Base-by-base conservation (phyloP, 1,140 invertebrate genomes). In the Samia ricini region DNA sequence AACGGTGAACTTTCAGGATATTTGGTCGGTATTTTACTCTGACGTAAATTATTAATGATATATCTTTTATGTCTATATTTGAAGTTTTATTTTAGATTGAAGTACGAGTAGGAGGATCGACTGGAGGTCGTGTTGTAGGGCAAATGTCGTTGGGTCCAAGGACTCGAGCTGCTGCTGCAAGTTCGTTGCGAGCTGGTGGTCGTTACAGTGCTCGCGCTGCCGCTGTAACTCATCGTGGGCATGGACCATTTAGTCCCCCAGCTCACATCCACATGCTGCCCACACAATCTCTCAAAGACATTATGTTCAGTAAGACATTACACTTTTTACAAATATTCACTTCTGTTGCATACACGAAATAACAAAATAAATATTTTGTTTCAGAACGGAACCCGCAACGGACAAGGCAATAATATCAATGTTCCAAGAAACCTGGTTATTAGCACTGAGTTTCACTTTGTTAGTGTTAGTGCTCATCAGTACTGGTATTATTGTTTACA, bases 1-100 rank as follows among this genome's bases (percentile, higher is more conserved):
- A 96, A 96, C 88, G 96, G 96, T 49, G 92, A 95, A 82, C 90
- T 97, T n/a, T 92, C 93, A 61, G 95, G 95, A 57, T 97, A 96
- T 79, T 93, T 95, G 91, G 95, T 96, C 68, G 77, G 75, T 78
- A 69, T 48, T 42, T 42, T 61, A 15, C 49, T 20, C 19, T 20
- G 21, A 12, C 18, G 33, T 48, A 12, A 4, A 48, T 26, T n/a
- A 7, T 56, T 56, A 18, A 22, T 12, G 20, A 24, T 22, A 22
- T 52, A 20, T 10, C 21, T 18, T 24, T 15, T 23, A 24, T 10
- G 18, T 6, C 12, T 22, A 56, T 26, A 18, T 59, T 42, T 64
- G 18, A 29, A 29, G n/a, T n/a, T 62, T 59, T 63, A 55, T 70
- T 63, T 23, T 69, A 85, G 82, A 87, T 87, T 56, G 84, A 85